These are phyloP conservation scores for Donacobius atricapilla DNA, from an alignment of 2,113 vertebrate genomes.

Conservation along the genomic window DNA sequence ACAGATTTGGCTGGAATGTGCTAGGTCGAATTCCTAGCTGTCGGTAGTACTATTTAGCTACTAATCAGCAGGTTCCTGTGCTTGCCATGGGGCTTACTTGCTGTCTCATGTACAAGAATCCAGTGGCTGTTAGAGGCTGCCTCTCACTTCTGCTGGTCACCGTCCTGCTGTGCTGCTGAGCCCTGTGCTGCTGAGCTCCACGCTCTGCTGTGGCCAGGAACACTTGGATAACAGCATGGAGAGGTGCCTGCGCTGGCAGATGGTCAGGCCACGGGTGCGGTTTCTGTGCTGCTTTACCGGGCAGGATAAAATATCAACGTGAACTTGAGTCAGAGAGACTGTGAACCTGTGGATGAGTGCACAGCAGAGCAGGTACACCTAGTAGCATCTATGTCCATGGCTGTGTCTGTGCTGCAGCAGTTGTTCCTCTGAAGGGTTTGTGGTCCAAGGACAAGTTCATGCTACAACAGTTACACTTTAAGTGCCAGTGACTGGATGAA, in stretches of 20 bases:
- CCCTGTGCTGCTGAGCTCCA: background rate
- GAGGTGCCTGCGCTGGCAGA: background rate
- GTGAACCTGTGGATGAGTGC: background rate
- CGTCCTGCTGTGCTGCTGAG: background rate
- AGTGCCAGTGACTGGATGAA: background rate
- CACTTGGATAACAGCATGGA: background rate
- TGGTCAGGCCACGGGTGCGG: background rate
- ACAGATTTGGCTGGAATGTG: background rate
- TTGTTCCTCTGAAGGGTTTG: background rate
- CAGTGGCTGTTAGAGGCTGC: too few species aligned
- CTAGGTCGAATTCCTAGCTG: background rate
- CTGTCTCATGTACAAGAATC: accelerated
- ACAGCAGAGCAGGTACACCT: background rate
- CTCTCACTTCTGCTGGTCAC: accelerated
- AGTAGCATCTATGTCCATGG: too few species aligned
- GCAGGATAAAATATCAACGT: background rate
- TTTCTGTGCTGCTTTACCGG: background rate
- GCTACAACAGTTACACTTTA: background rate
- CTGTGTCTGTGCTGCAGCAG: background rate
- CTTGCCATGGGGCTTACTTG: background rate
- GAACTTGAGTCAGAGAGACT: background rate
- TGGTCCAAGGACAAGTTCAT: background rate
- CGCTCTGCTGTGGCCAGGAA: background rate
- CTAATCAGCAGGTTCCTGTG: background rate
- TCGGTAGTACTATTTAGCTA: too few species aligned